Conservation (phyloP, 2,797 vertebrate species). For the Eulemur coronatus region DNA sequence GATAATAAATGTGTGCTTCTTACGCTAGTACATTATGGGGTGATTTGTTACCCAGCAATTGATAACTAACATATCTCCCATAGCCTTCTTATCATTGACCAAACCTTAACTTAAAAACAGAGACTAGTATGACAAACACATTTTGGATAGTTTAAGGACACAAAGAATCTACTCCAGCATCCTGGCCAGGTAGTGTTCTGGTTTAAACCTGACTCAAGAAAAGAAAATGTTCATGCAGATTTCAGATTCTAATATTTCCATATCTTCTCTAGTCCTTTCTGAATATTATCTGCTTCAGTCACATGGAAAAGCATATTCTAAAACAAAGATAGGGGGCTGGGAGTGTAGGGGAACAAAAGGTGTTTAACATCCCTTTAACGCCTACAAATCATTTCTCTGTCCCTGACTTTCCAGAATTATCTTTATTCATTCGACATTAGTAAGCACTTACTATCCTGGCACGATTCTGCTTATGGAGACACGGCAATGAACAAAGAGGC, state of each 20-base stretch:
- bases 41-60: background rate
- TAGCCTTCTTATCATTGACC: background rate
- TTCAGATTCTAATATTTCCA: background rate
- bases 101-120: background rate
- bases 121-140: background rate
- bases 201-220: background rate
- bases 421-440: background rate
- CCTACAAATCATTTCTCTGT: background rate
- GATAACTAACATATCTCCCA: background rate
- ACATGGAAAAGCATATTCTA: background rate
- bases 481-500: background rate
- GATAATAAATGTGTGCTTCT: background rate
- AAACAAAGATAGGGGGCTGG: background rate
- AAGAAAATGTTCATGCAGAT: background rate
- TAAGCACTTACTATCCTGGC: background rate
- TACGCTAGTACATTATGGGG: background rate
- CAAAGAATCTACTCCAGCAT: background rate
- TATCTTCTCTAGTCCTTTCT: background rate
- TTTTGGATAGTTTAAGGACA: background rate
- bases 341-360: background rate
- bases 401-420: background rate
- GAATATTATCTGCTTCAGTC: background rate
- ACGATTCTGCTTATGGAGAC: background rate
- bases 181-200: background rate
- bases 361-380: background rate